Percentiles rank a stretch among this genome's conserved stretches.
Conservation (phyloP, 2,113 vertebrate species). For the Melanostigma gelatinosum region DNA sequence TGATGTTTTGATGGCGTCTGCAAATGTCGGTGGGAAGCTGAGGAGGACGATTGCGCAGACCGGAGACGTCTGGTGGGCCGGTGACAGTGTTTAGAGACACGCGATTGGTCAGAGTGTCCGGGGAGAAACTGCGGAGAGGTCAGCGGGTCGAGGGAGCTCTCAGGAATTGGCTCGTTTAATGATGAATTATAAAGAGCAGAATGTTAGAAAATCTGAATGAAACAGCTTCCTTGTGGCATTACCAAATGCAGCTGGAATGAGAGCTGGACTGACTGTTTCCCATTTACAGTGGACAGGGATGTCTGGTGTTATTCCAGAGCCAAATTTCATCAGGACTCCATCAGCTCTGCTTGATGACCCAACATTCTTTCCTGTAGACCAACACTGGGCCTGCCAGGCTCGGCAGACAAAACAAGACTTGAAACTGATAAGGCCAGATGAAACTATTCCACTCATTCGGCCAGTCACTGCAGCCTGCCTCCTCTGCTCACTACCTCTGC, state of each 20-base stretch:
- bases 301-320: slow-evolving; percentile 53
- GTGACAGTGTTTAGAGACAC: slow-evolving; percentile 33
- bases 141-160: slow-evolving; percentile 25
- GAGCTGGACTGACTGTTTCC: slow-evolving; percentile 20
- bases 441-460: slow-evolving; percentile 69
- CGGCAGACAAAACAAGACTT: slow-evolving; percentile 70
- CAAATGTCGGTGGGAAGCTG: slow-evolving; percentile 42
- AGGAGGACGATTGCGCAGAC: slow-evolving; percentile 36
- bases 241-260: slow-evolving; percentile 46
- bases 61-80: slow-evolving; percentile 48
- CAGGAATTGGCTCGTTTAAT: slow-evolving; percentile 26
- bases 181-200: slow-evolving; percentile 32
- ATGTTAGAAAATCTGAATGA: slow-evolving; percentile 61
- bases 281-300: slow-evolving; percentile 39
- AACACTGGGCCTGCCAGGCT: slow-evolving; percentile 47
- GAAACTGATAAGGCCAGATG: slow-evolving; percentile 71
- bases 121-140: slow-evolving; percentile 26
- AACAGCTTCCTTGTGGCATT: slow-evolving; percentile 35
- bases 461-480: slow-evolving; percentile 16
- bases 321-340: slow-evolving; percentile 60
- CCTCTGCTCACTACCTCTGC: not conserved
- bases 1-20: slow-evolving; percentile 61
- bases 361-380: slow-evolving; percentile 69
- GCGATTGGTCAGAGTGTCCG: slow-evolving; percentile 27
- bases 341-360: slow-evolving; percentile 44